Conservation (phyloP, 2,113 vertebrate genomes). For the Eulemur macaco region DNA sequence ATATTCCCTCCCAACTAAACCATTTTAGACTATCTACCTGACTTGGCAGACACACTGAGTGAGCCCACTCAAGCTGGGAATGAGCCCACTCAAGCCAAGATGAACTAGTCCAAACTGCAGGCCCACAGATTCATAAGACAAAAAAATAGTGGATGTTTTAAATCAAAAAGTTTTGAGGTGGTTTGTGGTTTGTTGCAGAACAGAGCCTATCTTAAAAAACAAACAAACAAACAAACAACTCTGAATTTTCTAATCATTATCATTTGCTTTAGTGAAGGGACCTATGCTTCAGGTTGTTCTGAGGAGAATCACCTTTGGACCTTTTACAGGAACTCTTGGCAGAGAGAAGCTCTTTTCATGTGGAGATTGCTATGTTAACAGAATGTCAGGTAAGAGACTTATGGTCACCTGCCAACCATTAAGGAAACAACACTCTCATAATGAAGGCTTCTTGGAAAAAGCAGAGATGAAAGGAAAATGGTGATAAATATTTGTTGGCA, state of each 20-base stretch:
- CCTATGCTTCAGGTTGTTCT: not conserved
- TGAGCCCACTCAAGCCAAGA: not conserved
- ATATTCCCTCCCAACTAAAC: not conserved
- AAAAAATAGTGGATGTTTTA: not conserved
- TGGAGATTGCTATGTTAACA: not conserved
- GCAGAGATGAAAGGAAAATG: not conserved
- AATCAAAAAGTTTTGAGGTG: not conserved
- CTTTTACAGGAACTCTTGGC: too few relatives aligned
- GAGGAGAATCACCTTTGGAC: not conserved
- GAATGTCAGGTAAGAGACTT: not conserved
- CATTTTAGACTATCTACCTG: not conserved
- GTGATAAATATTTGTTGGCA: not conserved
- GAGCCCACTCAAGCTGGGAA: not conserved
- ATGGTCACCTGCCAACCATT: not conserved
- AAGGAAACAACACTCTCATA: not conserved
- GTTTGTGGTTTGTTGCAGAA: not conserved
- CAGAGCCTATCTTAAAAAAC: not conserved
- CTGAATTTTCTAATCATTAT: not conserved
- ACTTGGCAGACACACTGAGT: not conserved
- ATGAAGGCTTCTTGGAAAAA: not conserved
- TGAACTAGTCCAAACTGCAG: not conserved
- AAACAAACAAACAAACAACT: not conserved
- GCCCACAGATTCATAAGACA: not conserved
- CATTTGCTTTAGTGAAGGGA: not conserved
- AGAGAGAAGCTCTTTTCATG: not conserved